Evolutionary conservation across 2,797 vertebrate species (phyloP).

Genomic region (Acrocephalus scirpaceus): DNA sequence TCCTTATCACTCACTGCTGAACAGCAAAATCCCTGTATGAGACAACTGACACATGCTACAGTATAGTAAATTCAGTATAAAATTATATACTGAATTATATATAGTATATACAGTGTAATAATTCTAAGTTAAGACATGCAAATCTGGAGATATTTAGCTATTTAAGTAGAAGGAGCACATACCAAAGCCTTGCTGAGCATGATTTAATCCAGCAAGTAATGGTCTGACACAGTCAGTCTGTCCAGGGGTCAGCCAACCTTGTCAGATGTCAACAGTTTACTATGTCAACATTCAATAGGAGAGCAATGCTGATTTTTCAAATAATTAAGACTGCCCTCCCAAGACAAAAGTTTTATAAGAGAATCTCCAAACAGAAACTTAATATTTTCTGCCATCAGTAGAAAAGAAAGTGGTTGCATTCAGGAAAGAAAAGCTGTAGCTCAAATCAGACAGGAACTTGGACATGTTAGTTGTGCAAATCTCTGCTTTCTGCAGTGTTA

Average conservation of each 20-base stretch:
- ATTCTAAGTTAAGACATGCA: background rate
- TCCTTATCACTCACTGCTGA: background rate
- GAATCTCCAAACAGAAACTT: background rate
- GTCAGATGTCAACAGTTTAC: constrained; percentile 9
- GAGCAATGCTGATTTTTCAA: constrained; percentile 9
- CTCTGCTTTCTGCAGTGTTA: constrained; percentile 11
- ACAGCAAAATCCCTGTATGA: background rate
- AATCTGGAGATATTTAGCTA: background rate
- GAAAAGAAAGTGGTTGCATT: constrained; percentile 21
- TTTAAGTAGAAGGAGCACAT: background rate
- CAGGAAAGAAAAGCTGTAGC: constrained; percentile 40
- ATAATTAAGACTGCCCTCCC: background rate
- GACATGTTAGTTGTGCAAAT: constrained; percentile 15
- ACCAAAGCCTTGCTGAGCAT: background rate
- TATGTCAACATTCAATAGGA: background rate
- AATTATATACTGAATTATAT: too few relatives aligned
- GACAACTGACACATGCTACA: background rate
- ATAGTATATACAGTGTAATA: background rate
- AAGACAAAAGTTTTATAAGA: background rate
- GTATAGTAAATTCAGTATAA: background rate
- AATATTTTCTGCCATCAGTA: background rate
- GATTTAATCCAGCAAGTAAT: constrained; percentile 9
- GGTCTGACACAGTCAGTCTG: background rate
- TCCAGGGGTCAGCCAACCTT: background rate
- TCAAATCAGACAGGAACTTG: constrained; percentile 48